Evolutionary conservation across 2,888 invertebrate species (phyloP), one percentile per base, ranked within the genome.

Genomic region (Salticus scenicus): DNA sequence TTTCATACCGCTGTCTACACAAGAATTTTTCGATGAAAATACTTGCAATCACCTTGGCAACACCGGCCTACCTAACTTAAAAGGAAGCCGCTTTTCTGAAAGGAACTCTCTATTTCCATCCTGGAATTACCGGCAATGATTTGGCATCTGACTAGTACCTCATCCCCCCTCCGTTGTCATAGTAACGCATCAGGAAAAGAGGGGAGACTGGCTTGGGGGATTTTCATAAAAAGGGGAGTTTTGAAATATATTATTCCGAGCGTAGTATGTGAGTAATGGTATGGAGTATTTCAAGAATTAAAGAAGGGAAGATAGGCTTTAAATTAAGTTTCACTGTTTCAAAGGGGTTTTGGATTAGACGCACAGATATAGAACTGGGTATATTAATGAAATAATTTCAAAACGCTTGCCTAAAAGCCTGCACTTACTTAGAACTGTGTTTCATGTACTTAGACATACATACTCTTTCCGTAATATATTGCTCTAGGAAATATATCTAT

Each of bases 71-170:
- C 57, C 57, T 57, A 8, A 57, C 24, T 57, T 57, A 57, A 57
- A 57, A 57, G 57, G 24, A 24, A 57, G 57, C 57, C 57, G 57
- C 57, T 5, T 1, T n/a, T 57, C 4, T 57, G 57, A 66, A 76
- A 73, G 67, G 57, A n/a, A 66, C 31, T 47, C 47, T 80, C 80
- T 66, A 67, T 81, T 74, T 69, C 63, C 81, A 74, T 69, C 67
- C 81, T 57, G 30, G 69, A 51, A 76, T 76, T 76, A 76, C 73
- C 47, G 47, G 67, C 81, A 67, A 74, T 81, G 81, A 81, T 81
- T 81, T 81, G 81, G 63, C 81, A 74, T 70, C 69, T 27, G 51
- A 41, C 74, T 47, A 69, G 81, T 74, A 57, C 74, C 81, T 74
- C 81, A 74, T 74, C 74, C 57, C 72, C 27, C 17, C 28, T 20